Evolutionary conservation across 2,888 invertebrate genomes (phyloP).

Genomic region (Lucinisca nassula): DNA sequence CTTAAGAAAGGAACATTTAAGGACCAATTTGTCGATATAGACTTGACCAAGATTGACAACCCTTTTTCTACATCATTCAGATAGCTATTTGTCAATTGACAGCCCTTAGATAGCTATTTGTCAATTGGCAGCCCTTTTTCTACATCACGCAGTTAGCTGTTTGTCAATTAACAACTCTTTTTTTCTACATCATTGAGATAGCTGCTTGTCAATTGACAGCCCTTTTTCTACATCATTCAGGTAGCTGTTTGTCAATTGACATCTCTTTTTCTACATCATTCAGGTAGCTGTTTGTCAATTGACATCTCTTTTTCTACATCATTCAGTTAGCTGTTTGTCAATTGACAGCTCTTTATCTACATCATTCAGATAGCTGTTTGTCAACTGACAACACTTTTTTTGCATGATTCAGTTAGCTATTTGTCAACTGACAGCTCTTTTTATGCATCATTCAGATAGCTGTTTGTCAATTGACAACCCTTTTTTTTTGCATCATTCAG

Average conservation of each 20-base stretch:
- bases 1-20: constrained; percentile 78
- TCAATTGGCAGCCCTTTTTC: constrained; percentile 79
- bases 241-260: constrained; percentile 72
- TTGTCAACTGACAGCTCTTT: no score
- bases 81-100: constrained; percentile 34
- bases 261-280: constrained; percentile 77
- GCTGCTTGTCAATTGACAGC: constrained; percentile 75
- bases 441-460: no score
- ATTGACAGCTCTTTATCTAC: constrained; percentile 78
- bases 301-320: constrained; percentile 78
- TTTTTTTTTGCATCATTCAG: no score
- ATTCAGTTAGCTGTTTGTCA: constrained; percentile 72
- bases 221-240: constrained; percentile 75
- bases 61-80: constrained; percentile 75
- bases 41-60: constrained; percentile 75
- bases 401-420: no score
- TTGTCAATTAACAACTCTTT: neutral
- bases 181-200: constrained; percentile 63
- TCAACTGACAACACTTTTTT: no score
- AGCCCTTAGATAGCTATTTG: no score
- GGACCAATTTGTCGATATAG: constrained; percentile 80
- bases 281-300: constrained; percentile 71
- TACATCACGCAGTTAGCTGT: constrained; percentile 60
- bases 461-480: no score
- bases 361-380: constrained; percentile 69